Evolutionary conservation across 2,113 vertebrate species (phyloP).

Genomic region (Triplophysa rosa): DNA sequence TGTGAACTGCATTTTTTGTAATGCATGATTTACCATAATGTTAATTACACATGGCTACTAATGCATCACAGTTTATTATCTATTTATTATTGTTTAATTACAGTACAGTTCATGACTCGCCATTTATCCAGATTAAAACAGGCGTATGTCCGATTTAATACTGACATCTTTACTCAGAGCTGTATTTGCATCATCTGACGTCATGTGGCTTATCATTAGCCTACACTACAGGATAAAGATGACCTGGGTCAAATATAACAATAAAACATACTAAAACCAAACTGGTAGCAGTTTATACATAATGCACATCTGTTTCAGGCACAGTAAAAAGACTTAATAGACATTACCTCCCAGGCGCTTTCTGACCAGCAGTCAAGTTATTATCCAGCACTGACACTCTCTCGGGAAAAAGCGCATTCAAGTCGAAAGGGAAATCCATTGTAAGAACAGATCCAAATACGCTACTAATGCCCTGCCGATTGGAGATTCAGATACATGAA

Average conservation of each 20-base stretch:
- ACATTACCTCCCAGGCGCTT: conserved; percentile 67
- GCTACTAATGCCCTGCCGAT: background rate
- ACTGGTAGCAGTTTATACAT: background rate
- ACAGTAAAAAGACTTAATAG: background rate
- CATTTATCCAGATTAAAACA: conserved; percentile 1
- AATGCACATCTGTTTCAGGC: background rate
- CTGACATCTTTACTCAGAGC: background rate
- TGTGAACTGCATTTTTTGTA: background rate
- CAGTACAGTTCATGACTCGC: background rate
- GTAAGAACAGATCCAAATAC: background rate
- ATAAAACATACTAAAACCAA: background rate
- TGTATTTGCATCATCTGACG: background rate
- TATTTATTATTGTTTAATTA: background rate
- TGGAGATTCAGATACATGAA: conserved; percentile 20
- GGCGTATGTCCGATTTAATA: background rate
- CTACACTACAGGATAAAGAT: background rate
- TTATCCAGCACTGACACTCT: conserved; percentile 73
- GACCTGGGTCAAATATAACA: background rate
- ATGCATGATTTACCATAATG: background rate
- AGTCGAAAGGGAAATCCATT: conserved; percentile 75
- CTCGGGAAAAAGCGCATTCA: conserved; percentile 71
- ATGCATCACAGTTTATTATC: background rate
- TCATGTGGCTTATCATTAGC: background rate
- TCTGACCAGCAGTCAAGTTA: conserved; percentile 60
- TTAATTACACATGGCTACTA: too few relatives aligned